phyloP scores from a whole-genome alignment of 2,113 vertebrate genomes.

The Dasypus novemcinctus region DNA sequence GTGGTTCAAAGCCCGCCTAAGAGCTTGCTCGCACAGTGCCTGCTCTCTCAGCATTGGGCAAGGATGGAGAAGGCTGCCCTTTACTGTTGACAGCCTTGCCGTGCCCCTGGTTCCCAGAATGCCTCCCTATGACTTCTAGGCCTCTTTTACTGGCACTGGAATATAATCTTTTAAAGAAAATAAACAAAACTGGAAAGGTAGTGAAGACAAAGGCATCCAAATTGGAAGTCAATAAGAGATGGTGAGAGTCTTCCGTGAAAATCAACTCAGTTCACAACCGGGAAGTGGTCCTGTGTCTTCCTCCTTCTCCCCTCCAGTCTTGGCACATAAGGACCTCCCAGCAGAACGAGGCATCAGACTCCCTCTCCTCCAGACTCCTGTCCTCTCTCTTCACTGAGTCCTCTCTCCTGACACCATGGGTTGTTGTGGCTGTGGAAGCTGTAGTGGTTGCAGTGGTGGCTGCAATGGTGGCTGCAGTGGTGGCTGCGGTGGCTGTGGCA shows the following conservation, averaged over 20 bases:
- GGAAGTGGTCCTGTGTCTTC: neutral
- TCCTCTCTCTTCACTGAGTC: neutral
- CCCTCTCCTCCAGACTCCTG: neutral
- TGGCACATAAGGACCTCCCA: neutral
- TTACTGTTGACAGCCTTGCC: neutral
- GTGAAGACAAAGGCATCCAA: too few relatives aligned
- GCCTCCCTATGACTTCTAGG: neutral
- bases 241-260: neutral
- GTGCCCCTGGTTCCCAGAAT: neutral
- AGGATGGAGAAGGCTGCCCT: neutral
- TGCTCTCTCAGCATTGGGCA: fast-evolving
- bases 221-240: too few relatives aligned
- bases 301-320: fast-evolving
- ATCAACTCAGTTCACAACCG: neutral
- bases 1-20: fast-evolving
- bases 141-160: too few relatives aligned
- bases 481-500: fast-evolving
- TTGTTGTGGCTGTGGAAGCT: fast-evolving
- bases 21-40: fast-evolving
- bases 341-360: neutral
- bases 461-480: neutral
- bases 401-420: slow-evolving; percentile 53
- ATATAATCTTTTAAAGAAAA: too few relatives aligned
- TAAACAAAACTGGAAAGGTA: too few relatives aligned
- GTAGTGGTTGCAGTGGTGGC: neutral